phyloP scores from a whole-genome alignment of 2,888 invertebrate species.

The Cantharis rufa region DNA sequence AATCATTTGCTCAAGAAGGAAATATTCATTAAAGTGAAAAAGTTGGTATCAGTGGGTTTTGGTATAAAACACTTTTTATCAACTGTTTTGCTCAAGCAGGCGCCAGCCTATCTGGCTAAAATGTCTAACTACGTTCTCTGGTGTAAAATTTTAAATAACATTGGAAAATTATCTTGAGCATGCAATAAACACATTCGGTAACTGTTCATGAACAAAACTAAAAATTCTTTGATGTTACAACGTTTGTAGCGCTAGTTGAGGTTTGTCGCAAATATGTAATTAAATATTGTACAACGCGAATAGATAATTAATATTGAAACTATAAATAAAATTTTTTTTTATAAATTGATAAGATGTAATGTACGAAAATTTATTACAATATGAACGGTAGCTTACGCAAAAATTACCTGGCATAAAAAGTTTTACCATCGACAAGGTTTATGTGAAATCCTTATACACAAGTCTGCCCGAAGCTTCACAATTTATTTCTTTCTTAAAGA shows the following conservation, averaged over 20 bases:
- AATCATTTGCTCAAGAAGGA: not conserved
- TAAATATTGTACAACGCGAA: not conserved
- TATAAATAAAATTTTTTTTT: too few relatives aligned
- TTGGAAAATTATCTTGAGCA: not conserved
- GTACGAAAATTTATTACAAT: too few relatives aligned
- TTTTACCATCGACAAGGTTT: not conserved
- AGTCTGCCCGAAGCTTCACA: not conserved
- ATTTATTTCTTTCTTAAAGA: not conserved
- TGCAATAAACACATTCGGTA: not conserved
- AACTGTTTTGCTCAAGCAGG: not conserved
- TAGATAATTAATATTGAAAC: too few relatives aligned
- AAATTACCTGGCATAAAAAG: not conserved
- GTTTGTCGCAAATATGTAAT: not conserved
- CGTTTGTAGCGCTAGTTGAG: not conserved
- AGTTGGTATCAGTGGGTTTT: not conserved
- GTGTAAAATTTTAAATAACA: not conserved
- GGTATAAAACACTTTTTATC: not conserved
- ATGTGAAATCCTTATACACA: not conserved
- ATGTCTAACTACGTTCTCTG: not conserved
- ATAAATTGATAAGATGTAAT: too few relatives aligned
- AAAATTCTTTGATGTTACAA: too few relatives aligned
- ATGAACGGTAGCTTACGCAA: not conserved
- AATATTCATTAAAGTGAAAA: not conserved
- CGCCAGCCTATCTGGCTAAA: not conserved
- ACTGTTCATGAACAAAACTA: not conserved